Base-by-base conservation (phyloP, 2,113 vertebrate genomes). In the Gnathonemus echidnorhynchus region DNA sequence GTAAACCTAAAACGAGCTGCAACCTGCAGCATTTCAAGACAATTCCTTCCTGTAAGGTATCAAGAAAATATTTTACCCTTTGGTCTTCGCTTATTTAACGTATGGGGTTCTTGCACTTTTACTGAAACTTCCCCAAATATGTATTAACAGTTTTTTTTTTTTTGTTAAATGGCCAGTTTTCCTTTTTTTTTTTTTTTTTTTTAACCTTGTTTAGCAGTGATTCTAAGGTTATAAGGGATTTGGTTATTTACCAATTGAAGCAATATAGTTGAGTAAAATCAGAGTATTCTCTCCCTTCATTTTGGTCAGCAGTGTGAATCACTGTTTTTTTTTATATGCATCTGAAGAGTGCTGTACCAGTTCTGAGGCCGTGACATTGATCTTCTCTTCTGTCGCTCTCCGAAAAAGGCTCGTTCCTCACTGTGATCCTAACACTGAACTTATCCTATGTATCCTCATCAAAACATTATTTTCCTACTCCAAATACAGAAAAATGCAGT, bases 61-160 rank as follows among this genome's bases (percentile, higher is more conserved):
- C 39, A 70, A 88, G 62, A 92, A 92, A 92, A 93, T 93, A 91
- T 91, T 90, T 93, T 27, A 74, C 31, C 88, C 88, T 92, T 91
- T 92, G 92, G 90, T 93, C 45, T 35, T 90, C 62, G 92, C 91
- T 91, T 94, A 90, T 93, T 92, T 93, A 93, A 94, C 92, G 92
- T 92, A 94, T 91, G 94, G 93, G 93, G 93, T 92, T 93, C 91
- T 92, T 93, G 91, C 95, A 95, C 95, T 95, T 95, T 95, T 92
- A 92, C 93, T 92, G 91, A 94, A 92, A 91, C 92, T 93, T 94
- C 58, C 48, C 93, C 91, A 89, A 21, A 90, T 92, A 35, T 90
- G 27, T 86, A 86, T 74, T 6, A 31, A 31, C 62, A 70, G 8
- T 66, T 53, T 5, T 15, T 15, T 56, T 56, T 92, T 49, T 91